Base-by-base conservation (phyloP, 2,113 vertebrate species). In the Gasterosteus nipponicus region DNA sequence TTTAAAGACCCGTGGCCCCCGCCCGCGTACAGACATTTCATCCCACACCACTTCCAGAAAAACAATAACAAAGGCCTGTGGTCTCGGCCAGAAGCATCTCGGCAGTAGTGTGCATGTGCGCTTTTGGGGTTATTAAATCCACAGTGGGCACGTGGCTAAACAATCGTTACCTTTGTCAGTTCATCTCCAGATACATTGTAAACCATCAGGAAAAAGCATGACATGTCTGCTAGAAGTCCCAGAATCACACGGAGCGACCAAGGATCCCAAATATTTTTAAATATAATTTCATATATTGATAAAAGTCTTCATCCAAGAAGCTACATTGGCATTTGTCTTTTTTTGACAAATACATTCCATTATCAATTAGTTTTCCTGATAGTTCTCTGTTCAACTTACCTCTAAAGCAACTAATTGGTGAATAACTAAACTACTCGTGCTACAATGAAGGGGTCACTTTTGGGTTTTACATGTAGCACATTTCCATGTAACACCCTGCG, bases 1-100 rank as follows among this genome's bases (percentile, higher is more conserved):
- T 2, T 72, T 77, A 85, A 78, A 76, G 49, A 71, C 12, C 39
- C 3, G 49, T 31, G 70, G 65, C 62, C 35, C 16, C 47, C 11
- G 18, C 66, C 39, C 35, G 46, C 29, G 10, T 11, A 7, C 60
- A 39, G 3, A 26, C 29, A 12, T 44, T 10, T 70, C 69, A 59
- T 9, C 46, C 16, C 8, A 10, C 0, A 22, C 12, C 15, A 2
- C 9, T 6, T 18, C 5, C 29, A 61, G n/a, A 15, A 2, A 16
- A 47, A 39, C 33, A 16, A 7, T 51, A 15, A n/a, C 6, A 19
- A 41, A 33, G 4, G 16, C 41, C 2, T 31, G 19, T 35, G 16
- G 16, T 19, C 4, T 22, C 7, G 0, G 49, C 4, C 8, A 41
- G 57, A 51, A 22, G 19, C 26, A 10, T 73, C 4, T 10, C 8